Evolutionary conservation across 1,140 invertebrate species (phyloP), one percentile per base, ranked within the genome.

Genomic region (Orchestia grillus): DNA sequence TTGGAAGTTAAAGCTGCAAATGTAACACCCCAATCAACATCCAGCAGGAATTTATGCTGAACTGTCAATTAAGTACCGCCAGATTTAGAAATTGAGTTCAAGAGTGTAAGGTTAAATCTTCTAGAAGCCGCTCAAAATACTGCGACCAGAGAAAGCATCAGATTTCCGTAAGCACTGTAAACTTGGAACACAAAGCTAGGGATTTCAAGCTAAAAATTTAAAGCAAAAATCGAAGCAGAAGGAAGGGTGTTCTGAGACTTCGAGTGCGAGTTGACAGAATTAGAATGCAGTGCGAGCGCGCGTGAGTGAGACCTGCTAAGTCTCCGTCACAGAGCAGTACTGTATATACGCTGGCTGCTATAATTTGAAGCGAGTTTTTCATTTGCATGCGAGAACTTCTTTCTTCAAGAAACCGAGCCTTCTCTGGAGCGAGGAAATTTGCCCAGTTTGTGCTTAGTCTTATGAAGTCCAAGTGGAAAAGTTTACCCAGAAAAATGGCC

Each of bases 391-490:
- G 41, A 40, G 43, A 94, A 94, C 44, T 94, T 94, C 92, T 94
- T 94, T 45, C 43, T 90, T 77, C 62, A 91, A 94, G 44, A 94
- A 45, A 15, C 44, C 1, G 15, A 92, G 90, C 90, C 43, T 11
- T 44, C 44, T 94, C 92, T 45, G 44, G 44, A 94, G 92, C 41
- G 92, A 94, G 44, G 44, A 94, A 94, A 94, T 94, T 94, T 94
- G 40, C 92, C 44, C 92, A 94, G 92, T 94, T 45, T 94, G 92
- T 94, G 92, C 92, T 94, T 94, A 94, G 92, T 94, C 92, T 94
- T 94, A 94, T 94, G 92, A 94, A 94, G 92, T 94, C 92, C 92
- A 94, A 94, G 92, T 94, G 92, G 92, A 94, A 94, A 94, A 94
- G 92, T 94, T 94, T 40, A 40, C 92, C 92, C 92, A 47, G 92